Evolutionary conservation across 2,888 invertebrate genomes (phyloP).

Genomic region (Hetaerina titia): DNA sequence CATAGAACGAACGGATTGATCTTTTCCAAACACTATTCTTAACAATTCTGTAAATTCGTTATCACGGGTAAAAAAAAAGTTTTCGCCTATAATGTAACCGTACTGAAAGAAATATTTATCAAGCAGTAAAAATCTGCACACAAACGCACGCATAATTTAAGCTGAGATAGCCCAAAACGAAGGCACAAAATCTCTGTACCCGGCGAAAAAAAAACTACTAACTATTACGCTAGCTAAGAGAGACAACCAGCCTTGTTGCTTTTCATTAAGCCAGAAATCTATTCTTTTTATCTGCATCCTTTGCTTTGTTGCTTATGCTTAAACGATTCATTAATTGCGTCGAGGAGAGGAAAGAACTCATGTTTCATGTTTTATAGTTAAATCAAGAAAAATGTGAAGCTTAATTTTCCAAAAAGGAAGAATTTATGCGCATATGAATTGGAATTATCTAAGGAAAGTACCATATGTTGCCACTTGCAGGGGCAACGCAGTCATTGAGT

Average conservation of each 20-base stretch:
- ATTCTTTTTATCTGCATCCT: neutral
- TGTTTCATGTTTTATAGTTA: neutral
- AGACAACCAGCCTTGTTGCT: neutral
- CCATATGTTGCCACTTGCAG: neutral
- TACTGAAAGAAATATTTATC: too few species aligned
- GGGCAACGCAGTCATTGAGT: neutral
- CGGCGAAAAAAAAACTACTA: neutral
- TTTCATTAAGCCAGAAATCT: neutral
- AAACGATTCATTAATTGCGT: neutral
- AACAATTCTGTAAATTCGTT: too few species aligned
- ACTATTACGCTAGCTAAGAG: neutral
- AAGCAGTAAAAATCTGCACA: too few species aligned
- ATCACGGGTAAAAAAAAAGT: too few species aligned
- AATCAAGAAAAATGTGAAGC: neutral
- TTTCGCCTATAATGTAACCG: too few species aligned
- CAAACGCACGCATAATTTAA: too few species aligned
- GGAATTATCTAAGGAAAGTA: neutral
- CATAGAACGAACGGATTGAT: too few species aligned
- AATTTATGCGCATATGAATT: neutral
- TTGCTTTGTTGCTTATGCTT: neutral
- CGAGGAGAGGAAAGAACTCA: neutral
- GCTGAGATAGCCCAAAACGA: neutral
- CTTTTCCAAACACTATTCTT: too few species aligned
- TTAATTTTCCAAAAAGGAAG: neutral
- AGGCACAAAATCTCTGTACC: neutral